Conservation (phyloP, 1,140 invertebrate species). For the Cydia strobilella region DNA sequence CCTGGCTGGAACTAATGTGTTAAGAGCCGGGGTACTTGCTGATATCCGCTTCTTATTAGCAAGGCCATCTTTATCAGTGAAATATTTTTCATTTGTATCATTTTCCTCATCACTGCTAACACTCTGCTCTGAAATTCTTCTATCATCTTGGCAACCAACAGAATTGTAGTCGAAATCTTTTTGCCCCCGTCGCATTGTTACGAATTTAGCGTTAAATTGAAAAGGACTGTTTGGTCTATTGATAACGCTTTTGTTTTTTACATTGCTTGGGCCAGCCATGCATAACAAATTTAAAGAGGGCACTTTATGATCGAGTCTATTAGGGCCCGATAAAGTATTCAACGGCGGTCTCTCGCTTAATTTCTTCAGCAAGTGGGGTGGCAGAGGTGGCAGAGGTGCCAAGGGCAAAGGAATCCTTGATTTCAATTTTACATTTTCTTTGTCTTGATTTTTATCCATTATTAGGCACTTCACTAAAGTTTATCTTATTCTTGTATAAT, state of each 20-base stretch:
- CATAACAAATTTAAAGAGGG: neutral
- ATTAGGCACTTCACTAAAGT: constrained; percentile 25
- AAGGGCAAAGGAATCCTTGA: constrained; percentile 60
- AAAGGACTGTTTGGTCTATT: constrained; percentile 38
- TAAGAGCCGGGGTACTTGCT: constrained; percentile 47
- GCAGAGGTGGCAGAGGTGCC: constrained; percentile 54
- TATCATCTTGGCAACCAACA: constrained; percentile 53
- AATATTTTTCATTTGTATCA: constrained; percentile 35
- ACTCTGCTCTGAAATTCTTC: constrained; percentile 33
- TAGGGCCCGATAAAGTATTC: constrained; percentile 45
- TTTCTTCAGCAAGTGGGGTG: constrained; percentile 46
- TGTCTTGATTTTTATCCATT: constrained; percentile 50
- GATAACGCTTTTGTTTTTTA: constrained; percentile 22
- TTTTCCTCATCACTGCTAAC: constrained; percentile 56
- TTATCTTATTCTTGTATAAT: neutral
- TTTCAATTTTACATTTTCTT: constrained; percentile 54
- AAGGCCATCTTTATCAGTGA: constrained; percentile 40
- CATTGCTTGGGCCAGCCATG: constrained; percentile 44
- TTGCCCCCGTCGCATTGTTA: constrained; percentile 57
- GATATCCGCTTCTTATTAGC: constrained; percentile 35
- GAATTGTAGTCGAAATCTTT: constrained; percentile 53
- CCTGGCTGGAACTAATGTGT: constrained; percentile 47
- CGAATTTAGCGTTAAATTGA: constrained; percentile 47
- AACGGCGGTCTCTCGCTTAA: constrained; percentile 49
- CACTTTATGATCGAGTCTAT: constrained; percentile 32